Evolutionary conservation across 2,888 invertebrate genomes (phyloP).

Genomic region (Hypselothyrea guttata): DNA sequence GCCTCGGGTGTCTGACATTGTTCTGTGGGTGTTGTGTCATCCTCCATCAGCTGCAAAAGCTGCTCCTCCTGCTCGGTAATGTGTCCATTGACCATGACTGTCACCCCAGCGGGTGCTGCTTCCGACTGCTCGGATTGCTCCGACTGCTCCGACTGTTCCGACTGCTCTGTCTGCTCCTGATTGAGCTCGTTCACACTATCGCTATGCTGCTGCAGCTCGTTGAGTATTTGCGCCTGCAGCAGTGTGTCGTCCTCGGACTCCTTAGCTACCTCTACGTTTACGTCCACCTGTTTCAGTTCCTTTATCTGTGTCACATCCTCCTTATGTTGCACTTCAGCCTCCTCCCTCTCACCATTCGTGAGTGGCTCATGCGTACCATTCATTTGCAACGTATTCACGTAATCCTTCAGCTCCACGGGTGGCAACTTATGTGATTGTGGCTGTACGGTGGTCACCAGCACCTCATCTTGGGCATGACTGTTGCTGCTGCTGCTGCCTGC

Average conservation of each 20-base stretch:
- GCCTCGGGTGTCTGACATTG: constrained; percentile 4
- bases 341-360: constrained; percentile 58
- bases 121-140: constrained; percentile 8
- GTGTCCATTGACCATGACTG: constrained; percentile 48
- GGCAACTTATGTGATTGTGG: constrained; percentile 31
- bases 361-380: constrained; percentile 50
- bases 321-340: constrained; percentile 14
- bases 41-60: not conserved
- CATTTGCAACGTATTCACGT: constrained; percentile 34
- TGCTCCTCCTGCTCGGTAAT: constrained; percentile 21
- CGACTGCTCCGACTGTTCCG: constrained; percentile 10
- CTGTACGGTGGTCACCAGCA: constrained; percentile 35
- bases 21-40: not conserved
- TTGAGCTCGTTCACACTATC: constrained; percentile 24
- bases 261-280: not conserved
- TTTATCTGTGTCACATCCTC: constrained; percentile 28
- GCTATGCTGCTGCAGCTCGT: constrained; percentile 73
- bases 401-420: constrained; percentile 40
- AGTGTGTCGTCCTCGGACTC: constrained; percentile 42
- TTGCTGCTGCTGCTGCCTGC: constrained; percentile 61
- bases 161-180: constrained; percentile 3
- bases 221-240: constrained; percentile 76
- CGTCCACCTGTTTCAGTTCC: constrained; percentile 13
- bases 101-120: constrained; percentile 7
- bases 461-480: constrained; percentile 31